Base-by-base conservation (phyloP, 2,888 invertebrate genomes). In the Stenotaenia linearis region DNA sequence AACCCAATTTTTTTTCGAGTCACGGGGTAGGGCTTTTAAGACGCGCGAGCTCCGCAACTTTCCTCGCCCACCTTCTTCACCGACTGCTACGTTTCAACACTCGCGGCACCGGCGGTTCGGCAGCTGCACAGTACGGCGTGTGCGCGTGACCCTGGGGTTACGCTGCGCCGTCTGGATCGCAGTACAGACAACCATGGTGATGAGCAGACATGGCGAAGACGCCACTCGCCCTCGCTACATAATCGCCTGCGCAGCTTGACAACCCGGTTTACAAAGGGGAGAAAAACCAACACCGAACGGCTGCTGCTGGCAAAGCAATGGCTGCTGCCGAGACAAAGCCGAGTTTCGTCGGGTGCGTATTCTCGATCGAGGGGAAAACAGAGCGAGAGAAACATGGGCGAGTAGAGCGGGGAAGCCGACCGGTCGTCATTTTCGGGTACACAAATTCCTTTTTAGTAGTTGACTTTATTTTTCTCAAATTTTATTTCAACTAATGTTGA, bases 131-230 rank as follows among this genome's bases (percentile, higher is more conserved):
- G 75, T 32, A 74, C 23, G 75, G 75, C 75, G 75, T 74, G 28
- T 74, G 75, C 77, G 77, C 77, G 35, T 76, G 77, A 76, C 77
- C 77, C 37, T 21, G 37, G 37, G 77, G 77, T 76, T 76, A 76
- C 32, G 37, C 77, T 76, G 77, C 32, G 37, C 77, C 32, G 30
- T 35, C 23, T 76, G 74, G 74, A 50, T 50, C 50, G 50, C 50
- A 50, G 50, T 50, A 50, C 50, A 50, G 50, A 50, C 50, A 50
- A 50, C 50, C 50, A 50, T 50, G 18, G 50, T 50, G 50, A 50
- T 50, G 50, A 50, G 50, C 50, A 32, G 32, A 25, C 75, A 32
- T 30, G 28, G 75, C 75, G 75, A 32, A 28, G 75, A 32, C 28
- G 75, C 30, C 28, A 30, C 75, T 28, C 75, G 28, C 75, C 75